Evolutionary conservation across 2,113 vertebrate species (phyloP).

Genomic region (Riparia riparia): DNA sequence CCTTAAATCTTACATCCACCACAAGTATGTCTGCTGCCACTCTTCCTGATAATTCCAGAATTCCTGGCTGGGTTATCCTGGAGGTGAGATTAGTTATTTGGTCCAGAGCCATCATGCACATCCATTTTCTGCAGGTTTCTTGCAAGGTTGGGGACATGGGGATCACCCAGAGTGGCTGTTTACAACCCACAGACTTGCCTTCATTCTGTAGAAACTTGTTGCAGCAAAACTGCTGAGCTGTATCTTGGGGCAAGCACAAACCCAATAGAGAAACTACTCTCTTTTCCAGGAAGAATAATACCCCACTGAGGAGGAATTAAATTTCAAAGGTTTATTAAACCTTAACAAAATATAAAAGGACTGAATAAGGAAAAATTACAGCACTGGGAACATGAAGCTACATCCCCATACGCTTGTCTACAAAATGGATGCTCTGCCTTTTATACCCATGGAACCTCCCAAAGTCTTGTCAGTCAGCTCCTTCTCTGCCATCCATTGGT

Average conservation of each 20-base stretch:
- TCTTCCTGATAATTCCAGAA: background rate
- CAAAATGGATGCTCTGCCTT: background rate
- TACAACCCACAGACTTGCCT: background rate
- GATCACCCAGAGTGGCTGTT: background rate
- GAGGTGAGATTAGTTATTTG: background rate
- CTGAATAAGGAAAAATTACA: background rate
- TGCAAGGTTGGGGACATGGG: fast-evolving
- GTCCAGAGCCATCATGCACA: background rate
- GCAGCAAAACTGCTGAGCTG: background rate
- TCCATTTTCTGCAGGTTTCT: background rate
- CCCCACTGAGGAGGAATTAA: background rate
- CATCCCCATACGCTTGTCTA: background rate
- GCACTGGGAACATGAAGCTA: background rate
- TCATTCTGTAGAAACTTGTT: background rate
- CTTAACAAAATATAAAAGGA: background rate
- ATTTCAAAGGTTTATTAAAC: background rate
- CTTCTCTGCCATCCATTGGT: background rate
- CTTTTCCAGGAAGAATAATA: background rate
- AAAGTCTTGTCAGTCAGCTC: background rate
- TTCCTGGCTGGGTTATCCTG: background rate
- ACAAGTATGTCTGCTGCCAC: background rate
- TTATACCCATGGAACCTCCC: background rate
- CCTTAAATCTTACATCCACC: background rate
- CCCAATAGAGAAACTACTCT: background rate
- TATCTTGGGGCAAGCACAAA: background rate